These are phyloP conservation scores for Serrognathus titanus DNA, from an alignment of 2,888 invertebrate species.

Conservation along the genomic window DNA sequence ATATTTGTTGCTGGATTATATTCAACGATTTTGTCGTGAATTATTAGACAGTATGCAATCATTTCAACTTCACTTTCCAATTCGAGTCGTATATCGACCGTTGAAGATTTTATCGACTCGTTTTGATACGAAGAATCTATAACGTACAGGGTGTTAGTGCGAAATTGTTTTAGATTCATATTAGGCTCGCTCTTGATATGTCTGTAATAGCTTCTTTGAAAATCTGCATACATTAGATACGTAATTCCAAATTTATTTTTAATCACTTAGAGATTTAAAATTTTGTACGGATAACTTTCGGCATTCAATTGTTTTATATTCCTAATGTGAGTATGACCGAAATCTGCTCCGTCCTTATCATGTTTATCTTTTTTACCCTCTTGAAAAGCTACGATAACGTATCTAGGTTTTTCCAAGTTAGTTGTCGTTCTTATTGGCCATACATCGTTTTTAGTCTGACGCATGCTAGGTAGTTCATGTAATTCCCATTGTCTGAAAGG, in stretches of 20 bases:
- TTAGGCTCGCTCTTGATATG: no score
- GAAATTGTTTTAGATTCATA: no score
- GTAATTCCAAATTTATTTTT: no score
- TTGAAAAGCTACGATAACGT: conserved; percentile 14
- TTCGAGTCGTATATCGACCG: conserved; percentile 28
- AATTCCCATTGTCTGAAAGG: conserved; percentile 18
- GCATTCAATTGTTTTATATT: conserved; percentile 17
- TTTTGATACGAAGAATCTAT: conserved; percentile 27
- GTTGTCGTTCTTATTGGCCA: conserved; percentile 11
- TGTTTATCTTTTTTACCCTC: not conserved
- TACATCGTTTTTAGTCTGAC: conserved; percentile 4
- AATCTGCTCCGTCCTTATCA: conserved; percentile 1
- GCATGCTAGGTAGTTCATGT: conserved; percentile 5
- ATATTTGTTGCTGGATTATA: not conserved
- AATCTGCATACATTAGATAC: no score
- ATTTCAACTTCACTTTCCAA: conserved; percentile 28
- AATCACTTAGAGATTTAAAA: conserved; percentile 12
- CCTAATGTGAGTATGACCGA: conserved; percentile 7
- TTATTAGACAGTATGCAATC: conserved; percentile 31
- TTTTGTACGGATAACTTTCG: conserved; percentile 16
- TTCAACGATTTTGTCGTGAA: conserved; percentile 17
- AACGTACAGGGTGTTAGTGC: not conserved
- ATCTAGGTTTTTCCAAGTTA: conserved; percentile 12
- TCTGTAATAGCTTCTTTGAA: no score
- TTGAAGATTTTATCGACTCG: conserved; percentile 26